phyloP scores from a whole-genome alignment of 2,113 vertebrate genomes.

The Oxyruncus cristatus region DNA sequence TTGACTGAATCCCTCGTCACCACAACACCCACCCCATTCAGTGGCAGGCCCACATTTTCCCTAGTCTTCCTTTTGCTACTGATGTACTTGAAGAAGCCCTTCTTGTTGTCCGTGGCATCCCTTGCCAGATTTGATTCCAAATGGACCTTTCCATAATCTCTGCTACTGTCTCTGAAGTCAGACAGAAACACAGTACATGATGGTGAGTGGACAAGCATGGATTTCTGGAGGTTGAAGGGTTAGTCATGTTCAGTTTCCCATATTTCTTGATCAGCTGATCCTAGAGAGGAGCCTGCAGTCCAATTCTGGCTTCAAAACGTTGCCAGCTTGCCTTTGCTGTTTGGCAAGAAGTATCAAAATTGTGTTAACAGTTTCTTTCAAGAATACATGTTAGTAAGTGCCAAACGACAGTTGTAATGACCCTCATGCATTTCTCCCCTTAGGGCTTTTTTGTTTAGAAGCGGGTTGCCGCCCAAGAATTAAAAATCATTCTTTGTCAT shows the following conservation, averaged over 20 bases:
- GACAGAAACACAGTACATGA: neutral
- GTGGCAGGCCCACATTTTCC: neutral
- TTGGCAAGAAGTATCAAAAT: constrained; percentile 47
- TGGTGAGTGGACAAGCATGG: neutral
- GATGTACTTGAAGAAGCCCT: neutral
- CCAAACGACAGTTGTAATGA: constrained; percentile 63
- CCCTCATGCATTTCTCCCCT: constrained; percentile 31
- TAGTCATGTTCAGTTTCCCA: neutral
- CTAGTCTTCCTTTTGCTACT: neutral
- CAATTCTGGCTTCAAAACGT: neutral
- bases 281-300: neutral
- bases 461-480: neutral
- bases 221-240: neutral
- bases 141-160: neutral
- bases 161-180: neutral
- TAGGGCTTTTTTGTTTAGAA: constrained; percentile 50
- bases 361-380: constrained; percentile 57
- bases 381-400: constrained; percentile 35
- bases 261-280: constrained; percentile 15
- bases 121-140: neutral
- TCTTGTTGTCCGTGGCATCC: neutral
- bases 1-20: neutral
- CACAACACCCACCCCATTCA: neutral
- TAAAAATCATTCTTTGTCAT: neutral
- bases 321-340: neutral